Evolutionary conservation across 2,888 invertebrate genomes (phyloP).

Genomic region (Odontomyia ornata): DNA sequence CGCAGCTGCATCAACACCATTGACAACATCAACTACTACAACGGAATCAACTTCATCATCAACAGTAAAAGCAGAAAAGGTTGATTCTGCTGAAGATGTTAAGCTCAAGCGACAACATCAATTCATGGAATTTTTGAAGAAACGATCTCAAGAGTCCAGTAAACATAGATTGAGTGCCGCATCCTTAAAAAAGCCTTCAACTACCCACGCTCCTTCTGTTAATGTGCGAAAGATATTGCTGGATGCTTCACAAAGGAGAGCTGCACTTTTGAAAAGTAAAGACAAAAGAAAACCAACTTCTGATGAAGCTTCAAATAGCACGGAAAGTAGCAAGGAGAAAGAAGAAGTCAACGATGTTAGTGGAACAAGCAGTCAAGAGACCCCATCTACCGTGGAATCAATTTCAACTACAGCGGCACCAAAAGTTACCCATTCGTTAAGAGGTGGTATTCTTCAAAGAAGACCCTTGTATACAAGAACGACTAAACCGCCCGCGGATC

Average conservation of each 20-base stretch:
- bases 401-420: neutral
- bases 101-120: constrained; percentile 34
- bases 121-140: constrained; percentile 26
- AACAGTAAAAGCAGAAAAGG: neutral
- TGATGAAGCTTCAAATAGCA: neutral
- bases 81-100: neutral
- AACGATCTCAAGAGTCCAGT: neutral
- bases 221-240: neutral
- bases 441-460: neutral
- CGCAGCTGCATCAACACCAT: neutral
- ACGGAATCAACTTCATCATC: neutral
- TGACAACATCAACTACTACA: too few species aligned
- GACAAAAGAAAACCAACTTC: neutral
- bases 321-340: neutral
- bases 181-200: neutral
- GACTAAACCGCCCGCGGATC: neutral
- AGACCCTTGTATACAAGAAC: neutral
- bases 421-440: neutral
- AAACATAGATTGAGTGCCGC: neutral
- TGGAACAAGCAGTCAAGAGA: too few species aligned
- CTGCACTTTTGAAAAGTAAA: neutral
- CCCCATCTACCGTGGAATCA: too few species aligned
- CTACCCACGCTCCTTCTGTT: neutral
- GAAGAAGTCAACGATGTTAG: neutral
- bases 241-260: neutral